phyloP scores from a whole-genome alignment of 2,888 invertebrate species.

The Scaptomyza parva region DNA sequence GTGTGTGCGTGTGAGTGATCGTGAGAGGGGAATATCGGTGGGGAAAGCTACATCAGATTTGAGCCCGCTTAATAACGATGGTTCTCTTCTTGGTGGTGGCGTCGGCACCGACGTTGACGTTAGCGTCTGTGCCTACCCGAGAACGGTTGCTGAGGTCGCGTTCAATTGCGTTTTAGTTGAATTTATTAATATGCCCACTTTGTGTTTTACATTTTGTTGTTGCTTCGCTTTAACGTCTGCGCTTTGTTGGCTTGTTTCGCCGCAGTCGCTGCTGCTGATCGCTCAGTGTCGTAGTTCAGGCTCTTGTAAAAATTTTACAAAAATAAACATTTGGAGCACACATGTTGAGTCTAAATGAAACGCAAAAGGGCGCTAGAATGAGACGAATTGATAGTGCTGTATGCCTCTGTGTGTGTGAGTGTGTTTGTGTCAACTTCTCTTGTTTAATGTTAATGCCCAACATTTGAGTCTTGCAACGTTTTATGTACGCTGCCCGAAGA shows the following conservation, averaged over 20 bases:
- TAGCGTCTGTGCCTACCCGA: constrained; percentile 33
- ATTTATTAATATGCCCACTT: constrained; percentile 68
- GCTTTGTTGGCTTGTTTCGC: constrained; percentile 55
- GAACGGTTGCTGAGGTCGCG: constrained; percentile 51
- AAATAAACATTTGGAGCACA: constrained; percentile 75
- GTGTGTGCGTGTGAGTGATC: constrained; percentile 10
- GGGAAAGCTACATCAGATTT: constrained; percentile 59
- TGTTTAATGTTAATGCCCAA: constrained; percentile 55
- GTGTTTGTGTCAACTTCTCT: constrained; percentile 28
- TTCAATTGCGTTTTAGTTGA: constrained; percentile 73
- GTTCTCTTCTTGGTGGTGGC: constrained; percentile 46
- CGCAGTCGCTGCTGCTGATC: constrained; percentile 23
- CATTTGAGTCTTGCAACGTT: constrained; percentile 71
- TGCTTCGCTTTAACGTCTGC: constrained; percentile 31
- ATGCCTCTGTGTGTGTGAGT: constrained; percentile 1
- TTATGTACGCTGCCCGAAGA: constrained; percentile 48
- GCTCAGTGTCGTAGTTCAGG: constrained; percentile 43
- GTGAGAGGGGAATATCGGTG: constrained; percentile 2
- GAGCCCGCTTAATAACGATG: constrained; percentile 70
- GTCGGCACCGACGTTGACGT: constrained; percentile 19
- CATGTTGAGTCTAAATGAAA: constrained; percentile 59
- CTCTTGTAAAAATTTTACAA: constrained; percentile 67
- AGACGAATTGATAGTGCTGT: constrained; percentile 10
- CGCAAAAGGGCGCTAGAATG: constrained; percentile 5
- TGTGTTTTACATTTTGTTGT: constrained; percentile 41